These are phyloP conservation scores for Bovichtus variegatus DNA, from an alignment of 2,797 vertebrate species.

Conservation along the genomic window DNA sequence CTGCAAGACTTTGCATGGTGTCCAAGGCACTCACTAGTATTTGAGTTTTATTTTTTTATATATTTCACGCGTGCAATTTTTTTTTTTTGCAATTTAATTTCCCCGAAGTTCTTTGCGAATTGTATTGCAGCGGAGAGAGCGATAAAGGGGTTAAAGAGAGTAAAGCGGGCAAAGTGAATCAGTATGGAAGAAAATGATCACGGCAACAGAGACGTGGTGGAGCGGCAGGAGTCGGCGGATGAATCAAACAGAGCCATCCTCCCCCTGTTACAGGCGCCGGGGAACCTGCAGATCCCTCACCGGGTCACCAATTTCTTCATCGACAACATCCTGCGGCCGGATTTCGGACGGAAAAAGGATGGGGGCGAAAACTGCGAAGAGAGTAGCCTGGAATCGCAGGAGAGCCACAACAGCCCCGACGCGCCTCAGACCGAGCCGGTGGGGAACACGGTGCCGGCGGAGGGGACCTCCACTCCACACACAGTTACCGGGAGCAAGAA, in stretches of 20 bases:
- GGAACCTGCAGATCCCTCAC: constrained; percentile 91
- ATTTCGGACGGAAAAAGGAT: constrained; percentile 94
- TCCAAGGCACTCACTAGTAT: constrained; percentile 75
- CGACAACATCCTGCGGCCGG: constrained; percentile 96
- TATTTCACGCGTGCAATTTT: constrained; percentile 60
- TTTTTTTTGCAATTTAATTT: constrained; percentile 27
- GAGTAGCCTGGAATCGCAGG: constrained; percentile 74
- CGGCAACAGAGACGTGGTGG: constrained; percentile 87
- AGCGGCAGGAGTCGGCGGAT: constrained; percentile 86
- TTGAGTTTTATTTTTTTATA: constrained; percentile 66
- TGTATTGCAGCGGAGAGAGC: constrained; percentile 76
- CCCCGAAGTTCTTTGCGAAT: constrained; percentile 71
- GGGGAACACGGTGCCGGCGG: constrained; percentile 87
- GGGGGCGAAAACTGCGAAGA: constrained; percentile 82
- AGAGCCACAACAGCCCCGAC: constrained; percentile 83
- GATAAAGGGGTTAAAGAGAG: constrained; percentile 85
- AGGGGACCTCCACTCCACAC: constrained; percentile 90
- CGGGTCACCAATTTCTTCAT: constrained; percentile 99
- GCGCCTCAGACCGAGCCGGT: constrained; percentile 81
- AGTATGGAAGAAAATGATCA: constrained; percentile 96
- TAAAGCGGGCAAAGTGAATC: constrained; percentile 82
- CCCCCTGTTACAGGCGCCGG: constrained; percentile 88
- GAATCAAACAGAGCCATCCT: constrained; percentile 88
- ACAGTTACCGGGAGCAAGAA: constrained; percentile 86
- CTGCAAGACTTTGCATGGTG: constrained; percentile 81